These are phyloP conservation scores for Camelus bactrianus DNA, from an alignment of 2,113 vertebrate species.

Conservation along the genomic window DNA sequence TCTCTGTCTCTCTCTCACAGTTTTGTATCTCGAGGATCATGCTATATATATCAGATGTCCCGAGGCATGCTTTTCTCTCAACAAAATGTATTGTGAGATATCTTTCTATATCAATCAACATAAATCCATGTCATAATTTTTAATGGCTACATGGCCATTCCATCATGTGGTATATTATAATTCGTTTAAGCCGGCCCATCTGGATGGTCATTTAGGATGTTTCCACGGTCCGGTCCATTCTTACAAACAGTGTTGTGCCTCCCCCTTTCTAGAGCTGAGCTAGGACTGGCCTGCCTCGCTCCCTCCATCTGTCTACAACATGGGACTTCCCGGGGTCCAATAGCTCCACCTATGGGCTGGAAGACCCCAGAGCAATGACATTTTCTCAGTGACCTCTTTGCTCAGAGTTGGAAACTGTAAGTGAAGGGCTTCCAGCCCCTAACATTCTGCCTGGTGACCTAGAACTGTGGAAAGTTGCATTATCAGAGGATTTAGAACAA, in stretches of 20 bases:
- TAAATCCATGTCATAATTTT: conserved; percentile 72
- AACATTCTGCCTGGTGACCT: not conserved
- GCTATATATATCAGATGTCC: conserved; percentile 54
- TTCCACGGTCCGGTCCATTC: not conserved
- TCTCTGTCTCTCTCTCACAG: conserved; percentile 3
- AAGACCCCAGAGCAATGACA: conserved; percentile 52
- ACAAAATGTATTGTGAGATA: conserved; percentile 45
- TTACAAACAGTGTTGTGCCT: not conserved
- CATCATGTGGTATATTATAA: conserved; percentile 37
- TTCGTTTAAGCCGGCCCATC: conserved; percentile 45
- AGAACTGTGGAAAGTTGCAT: not conserved
- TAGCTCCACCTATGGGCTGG: conserved; percentile 68
- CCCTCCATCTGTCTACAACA: not conserved
- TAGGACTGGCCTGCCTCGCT: accelerated
- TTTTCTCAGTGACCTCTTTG: not conserved
- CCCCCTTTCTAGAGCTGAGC: not conserved
- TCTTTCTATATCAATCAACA: conserved; percentile 64
- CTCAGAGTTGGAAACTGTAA: not conserved
- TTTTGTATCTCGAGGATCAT: conserved; percentile 48
- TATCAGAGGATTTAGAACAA: not conserved
- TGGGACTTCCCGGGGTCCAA: conserved; percentile 42
- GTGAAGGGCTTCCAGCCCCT: not conserved
- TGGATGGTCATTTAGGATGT: conserved; percentile 1
- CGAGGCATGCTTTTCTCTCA: conserved; percentile 16
- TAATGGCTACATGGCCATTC: conserved; percentile 65